Evolutionary conservation across 2,888 invertebrate species (phyloP), one percentile per base, ranked within the genome.

Genomic region (Dicranocentrus wangi): DNA sequence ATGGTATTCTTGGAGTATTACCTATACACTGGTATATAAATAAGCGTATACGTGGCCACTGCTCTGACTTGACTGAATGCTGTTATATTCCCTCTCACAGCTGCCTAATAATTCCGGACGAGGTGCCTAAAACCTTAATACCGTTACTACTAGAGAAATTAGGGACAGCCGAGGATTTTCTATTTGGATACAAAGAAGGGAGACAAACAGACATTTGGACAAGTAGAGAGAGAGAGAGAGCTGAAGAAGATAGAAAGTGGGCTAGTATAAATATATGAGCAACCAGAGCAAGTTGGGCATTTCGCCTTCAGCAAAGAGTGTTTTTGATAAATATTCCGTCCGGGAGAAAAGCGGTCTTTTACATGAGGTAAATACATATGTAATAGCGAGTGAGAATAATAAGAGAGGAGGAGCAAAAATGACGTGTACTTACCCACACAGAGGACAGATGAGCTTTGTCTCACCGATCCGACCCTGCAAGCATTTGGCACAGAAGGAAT

Each of bases 401-500:
- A 70, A 60, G 28, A 77, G 78, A 71, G 78, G 77, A 72, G 79
- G 21, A 39, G 63, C 15, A 78, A 63, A 70, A 42, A 77, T 61
- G 69, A 69, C 53, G 28, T 61, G 51, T 55, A 76, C 89, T 87
- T 88, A 92, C 93, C 93, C 92, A 90, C 93, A 93, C 82, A 92
- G 90, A 19, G 93, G 93, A 88, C 93, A 93, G 72, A 90, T 88
- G 82, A 93, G 88, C 87, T 92, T 91, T 70, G 91, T 90, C 87
- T 93, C 93, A 70, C 91, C 90, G 82, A 91, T 91, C 82, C 92
- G 89, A 55, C 91, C 92, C 65, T 91, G 90, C 81, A 93, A 88
- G 88, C 93, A 93, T 80, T 91, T 89, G 28, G 92, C 90, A 88
- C 93, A 93, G 88, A 93, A 93, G 60, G 93, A 93, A 88, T 93